Conservation (phyloP, 2,888 invertebrate genomes). For the Polylopha cassiicola region DNA sequence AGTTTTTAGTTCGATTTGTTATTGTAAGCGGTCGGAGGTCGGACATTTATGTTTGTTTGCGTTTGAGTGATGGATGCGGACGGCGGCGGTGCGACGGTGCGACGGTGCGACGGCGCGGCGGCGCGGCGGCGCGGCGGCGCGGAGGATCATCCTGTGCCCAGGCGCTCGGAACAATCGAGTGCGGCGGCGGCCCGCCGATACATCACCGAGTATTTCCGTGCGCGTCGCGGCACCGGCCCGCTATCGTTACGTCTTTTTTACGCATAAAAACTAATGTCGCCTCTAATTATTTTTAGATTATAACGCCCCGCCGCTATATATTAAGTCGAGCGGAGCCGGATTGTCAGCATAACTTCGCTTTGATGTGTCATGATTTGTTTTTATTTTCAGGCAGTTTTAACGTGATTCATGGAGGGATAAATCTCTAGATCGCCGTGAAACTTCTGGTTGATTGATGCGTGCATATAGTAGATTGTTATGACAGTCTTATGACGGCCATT, state of each 20-base stretch:
- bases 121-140: conserved; percentile 10
- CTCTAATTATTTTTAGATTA: conserved; percentile 78
- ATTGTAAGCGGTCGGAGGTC: conserved; percentile 8
- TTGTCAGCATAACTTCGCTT: conserved; percentile 76
- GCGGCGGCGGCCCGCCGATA: conserved; percentile 43
- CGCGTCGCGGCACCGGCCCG: conserved; percentile 47
- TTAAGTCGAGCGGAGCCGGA: conserved; percentile 70
- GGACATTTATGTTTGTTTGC: conserved; percentile 11
- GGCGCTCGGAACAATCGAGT: conserved; percentile 56
- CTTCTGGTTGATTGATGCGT: conserved; percentile 64
- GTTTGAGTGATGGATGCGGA: no score
- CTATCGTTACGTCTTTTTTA: conserved; percentile 69
- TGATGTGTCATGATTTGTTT: conserved; percentile 75
- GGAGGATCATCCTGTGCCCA: conserved; percentile 51
- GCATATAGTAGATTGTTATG: conserved; percentile 60
- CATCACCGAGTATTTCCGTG: conserved; percentile 72
- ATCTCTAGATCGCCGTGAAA: conserved; percentile 66
- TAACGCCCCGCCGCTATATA: conserved; percentile 74
- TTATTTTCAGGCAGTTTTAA: conserved; percentile 68
- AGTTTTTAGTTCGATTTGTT: conserved; percentile 8
- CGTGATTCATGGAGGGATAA: conserved; percentile 71
- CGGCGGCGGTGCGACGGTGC: no score
- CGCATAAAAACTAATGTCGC: conserved; percentile 75
- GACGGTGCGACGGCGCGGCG: no score
- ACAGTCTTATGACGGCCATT: conserved; percentile 46